These are phyloP conservation scores for Schlechtendalia chinensis DNA, from an alignment of 1,140 invertebrate species.

Conservation along the genomic window DNA sequence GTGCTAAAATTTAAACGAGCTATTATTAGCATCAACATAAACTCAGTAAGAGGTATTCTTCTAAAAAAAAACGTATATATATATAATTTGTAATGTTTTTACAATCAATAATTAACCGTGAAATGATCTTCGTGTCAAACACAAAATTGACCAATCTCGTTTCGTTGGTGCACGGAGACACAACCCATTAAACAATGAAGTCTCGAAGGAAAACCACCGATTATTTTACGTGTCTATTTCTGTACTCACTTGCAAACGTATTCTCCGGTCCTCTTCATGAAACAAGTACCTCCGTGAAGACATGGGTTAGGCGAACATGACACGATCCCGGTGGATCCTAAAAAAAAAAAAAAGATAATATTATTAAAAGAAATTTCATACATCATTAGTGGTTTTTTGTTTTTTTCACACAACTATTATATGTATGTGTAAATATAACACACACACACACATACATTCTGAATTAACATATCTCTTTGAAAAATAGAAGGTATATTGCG, in stretches of 20 bases:
- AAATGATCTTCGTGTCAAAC: neutral
- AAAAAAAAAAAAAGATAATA: constrained; percentile 10
- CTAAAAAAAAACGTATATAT: too few species aligned
- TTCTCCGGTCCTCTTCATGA: constrained; percentile 44
- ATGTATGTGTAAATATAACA: neutral
- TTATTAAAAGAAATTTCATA: constrained; percentile 29
- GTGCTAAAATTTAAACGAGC: neutral
- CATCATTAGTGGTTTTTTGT: neutral
- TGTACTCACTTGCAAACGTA: constrained; percentile 48
- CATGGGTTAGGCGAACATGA: constrained; percentile 46
- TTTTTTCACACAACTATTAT: constrained; percentile 18
- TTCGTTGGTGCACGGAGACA: neutral
- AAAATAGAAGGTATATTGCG: neutral
- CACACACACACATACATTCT: neutral
- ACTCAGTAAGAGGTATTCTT: neutral
- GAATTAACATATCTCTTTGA: constrained; percentile 40
- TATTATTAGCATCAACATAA: neutral
- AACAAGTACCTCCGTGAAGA: constrained; percentile 40
- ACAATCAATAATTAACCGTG: constrained; percentile 31
- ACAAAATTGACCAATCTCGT: neutral
- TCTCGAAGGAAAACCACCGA: neutral
- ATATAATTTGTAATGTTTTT: neutral
- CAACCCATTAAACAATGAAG: neutral
- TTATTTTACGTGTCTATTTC: neutral
- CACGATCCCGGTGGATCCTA: constrained; percentile 42